Base-by-base conservation (phyloP, 2,113 vertebrate genomes). In the Strigops habroptila region DNA sequence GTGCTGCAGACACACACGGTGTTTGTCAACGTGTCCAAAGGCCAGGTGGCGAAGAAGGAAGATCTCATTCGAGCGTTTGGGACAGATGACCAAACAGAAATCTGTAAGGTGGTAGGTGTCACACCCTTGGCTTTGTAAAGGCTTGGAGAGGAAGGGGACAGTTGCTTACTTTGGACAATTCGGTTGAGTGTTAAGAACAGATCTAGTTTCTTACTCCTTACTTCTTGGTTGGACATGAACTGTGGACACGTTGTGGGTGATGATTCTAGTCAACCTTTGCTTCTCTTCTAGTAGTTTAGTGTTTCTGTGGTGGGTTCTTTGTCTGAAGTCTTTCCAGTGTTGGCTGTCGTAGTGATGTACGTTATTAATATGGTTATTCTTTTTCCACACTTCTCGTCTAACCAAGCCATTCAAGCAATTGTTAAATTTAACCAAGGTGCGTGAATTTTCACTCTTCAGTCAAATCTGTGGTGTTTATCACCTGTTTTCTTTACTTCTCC, bases 1-100 rank as follows among this genome's bases (percentile, higher is more conserved):
- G 99, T 99, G 27, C 96, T 99, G 43, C 99, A 99, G 98, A 99
- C 99, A 0, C 97, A 98, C 86, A 98, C 99, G 0, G 99, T 99
- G 80, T 99, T 99, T 88, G 98, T 99, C 15, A 99, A 99, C 24
- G 99, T 99, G 52, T 99, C 99, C 64, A 99, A 99, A 97, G 99
- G 99, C 4, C 99, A 99, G 64, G 98, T 99, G 80, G 99, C 99
- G 0, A 99, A 99, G 97, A 99, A 99, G 89, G 99, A 99, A 7
- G 99, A 99, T 93, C 97, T 98, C 68, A 39, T 98, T 88, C 85
- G 98, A 94, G 98, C 99, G 0, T 99, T 99, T 94, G 98, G 98
- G 43, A 99, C 99, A 3, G 99, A 99, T 10, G 98, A 99, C 84
- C 98, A 98, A 64, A 99, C 99, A 8, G 99, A 99, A 82, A 99